Base-by-base conservation (phyloP, 2,113 vertebrate species). In the Theristicus caerulescens region DNA sequence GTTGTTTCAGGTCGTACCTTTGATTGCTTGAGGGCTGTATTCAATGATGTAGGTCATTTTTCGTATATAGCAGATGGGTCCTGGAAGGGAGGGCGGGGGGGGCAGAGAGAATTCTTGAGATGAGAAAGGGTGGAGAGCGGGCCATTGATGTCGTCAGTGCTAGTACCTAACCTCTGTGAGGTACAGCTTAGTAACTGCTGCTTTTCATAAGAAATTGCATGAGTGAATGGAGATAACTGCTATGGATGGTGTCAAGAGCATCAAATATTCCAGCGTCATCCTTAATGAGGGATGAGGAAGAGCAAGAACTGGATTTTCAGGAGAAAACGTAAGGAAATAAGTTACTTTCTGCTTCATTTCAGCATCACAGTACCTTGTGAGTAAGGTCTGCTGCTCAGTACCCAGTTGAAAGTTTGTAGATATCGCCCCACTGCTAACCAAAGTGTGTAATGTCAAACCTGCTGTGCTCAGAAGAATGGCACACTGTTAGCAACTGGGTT, bases 401-500 rank as follows among this genome's bases (percentile, higher is more conserved):
- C 82, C 98, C 15, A 29, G 97, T 36, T 96, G 97, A 52, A 99
- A 99, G 96, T 96, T 99, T 44, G 98, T 99, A 98, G 98, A 98
- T n/a, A 55, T 4, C 97, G 98, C 83, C 86, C 94, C 29, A 57
- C 93, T 0, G 71, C 97, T 36, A 40, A 98, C 97, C 19, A 98
- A 99, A 15, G 99, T 98, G 86, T 98, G 98, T 86, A 98, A 97
- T 61, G 82, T 97, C 38, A 96, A 88, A 66, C 96, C 97, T 32
- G 85, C 88, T 10, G 40, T 97, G 80, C 94, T 97, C 76, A 80
- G 96, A 40, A 82, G 91, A n/a, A 97, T 5, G 98, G 98, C 55
- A 98, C 98, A 55, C 98, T 99, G 97, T 95, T 99, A 47, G 98
- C 98, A 76, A 97, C 98, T 42, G 92, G 99, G 18, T 93, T 99